A percentile compares a stretch with the other conserved stretches of the same genome.
Evolutionary conservation across 2,888 invertebrate genomes (phyloP).

Genomic region (Cynaeus angustus): DNA sequence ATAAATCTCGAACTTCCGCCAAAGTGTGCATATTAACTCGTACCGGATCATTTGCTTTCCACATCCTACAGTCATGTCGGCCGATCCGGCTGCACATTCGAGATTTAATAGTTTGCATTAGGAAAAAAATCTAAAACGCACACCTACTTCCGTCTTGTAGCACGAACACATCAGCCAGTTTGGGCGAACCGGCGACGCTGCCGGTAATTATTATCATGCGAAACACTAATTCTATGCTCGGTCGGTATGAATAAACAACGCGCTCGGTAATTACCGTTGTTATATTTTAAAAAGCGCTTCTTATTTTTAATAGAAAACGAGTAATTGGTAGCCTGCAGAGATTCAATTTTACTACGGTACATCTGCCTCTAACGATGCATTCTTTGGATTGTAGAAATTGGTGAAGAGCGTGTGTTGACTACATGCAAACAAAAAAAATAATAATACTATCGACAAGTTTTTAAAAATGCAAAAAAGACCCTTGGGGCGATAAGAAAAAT

Average conservation of each 20-base stretch:
- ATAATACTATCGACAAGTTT: no score
- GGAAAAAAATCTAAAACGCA: constrained; percentile 2
- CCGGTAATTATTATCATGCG: constrained; percentile 18
- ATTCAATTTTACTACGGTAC: constrained; percentile 38
- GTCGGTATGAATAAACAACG: constrained; percentile 14
- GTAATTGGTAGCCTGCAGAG: constrained; percentile 52
- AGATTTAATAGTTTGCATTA: constrained; percentile 21
- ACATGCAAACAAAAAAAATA: no score
- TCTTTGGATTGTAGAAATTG: constrained; percentile 10
- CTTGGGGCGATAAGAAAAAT: no score
- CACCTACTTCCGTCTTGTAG: constrained; percentile 16
- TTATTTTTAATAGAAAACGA: constrained; percentile 46
- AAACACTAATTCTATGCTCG: constrained; percentile 21
- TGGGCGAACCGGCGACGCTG: constrained; percentile 2
- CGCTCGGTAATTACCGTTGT: constrained; percentile 26
- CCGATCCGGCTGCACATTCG: constrained; percentile 24
- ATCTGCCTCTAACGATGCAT: constrained; percentile 25
- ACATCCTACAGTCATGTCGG: constrained; percentile 40
- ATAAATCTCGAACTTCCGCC: constrained; percentile 47
- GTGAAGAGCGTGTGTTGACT: background rate
- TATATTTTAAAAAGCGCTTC: constrained; percentile 31
- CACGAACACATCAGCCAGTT: constrained; percentile 16
- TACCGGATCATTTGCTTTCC: constrained; percentile 47
- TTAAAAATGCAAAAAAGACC: no score
- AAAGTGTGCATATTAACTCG: constrained; percentile 44